phyloP scores from a whole-genome alignment of 2,888 invertebrate genomes.

The Dryococelus australis region DNA sequence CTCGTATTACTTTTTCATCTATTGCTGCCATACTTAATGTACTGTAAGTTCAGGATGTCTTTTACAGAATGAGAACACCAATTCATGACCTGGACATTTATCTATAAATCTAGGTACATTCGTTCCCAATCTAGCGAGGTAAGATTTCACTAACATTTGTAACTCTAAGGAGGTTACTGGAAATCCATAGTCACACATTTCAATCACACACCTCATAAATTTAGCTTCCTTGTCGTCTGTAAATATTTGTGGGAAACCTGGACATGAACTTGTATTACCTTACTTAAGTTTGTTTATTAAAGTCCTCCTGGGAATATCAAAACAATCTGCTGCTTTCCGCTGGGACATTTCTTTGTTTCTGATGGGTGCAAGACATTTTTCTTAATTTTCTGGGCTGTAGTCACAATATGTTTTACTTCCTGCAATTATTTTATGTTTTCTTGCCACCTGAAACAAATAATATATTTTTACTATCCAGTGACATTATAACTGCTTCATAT shows the following conservation, averaged over 20 bases:
- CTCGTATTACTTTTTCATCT: constrained; percentile 42
- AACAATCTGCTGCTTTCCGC: no score
- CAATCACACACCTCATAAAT: constrained; percentile 47
- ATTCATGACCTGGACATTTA: constrained; percentile 46
- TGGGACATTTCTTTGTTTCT: neutral
- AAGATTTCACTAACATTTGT: constrained; percentile 44
- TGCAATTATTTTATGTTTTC: neutral
- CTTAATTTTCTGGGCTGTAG: neutral
- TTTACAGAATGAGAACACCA: constrained; percentile 46
- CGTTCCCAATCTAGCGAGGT: constrained; percentile 43
- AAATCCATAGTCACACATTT: constrained; percentile 49
- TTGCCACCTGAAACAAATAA: neutral
- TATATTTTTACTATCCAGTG: no score
- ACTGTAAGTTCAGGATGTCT: constrained; percentile 34
- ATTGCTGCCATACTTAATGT: constrained; percentile 44
- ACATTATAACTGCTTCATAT: neutral
- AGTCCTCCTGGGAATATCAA: constrained; percentile 28
- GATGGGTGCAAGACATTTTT: neutral
- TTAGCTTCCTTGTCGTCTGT: constrained; percentile 47
- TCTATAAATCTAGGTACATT: constrained; percentile 41
- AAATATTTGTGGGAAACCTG: constrained; percentile 39
- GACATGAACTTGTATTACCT: constrained; percentile 34
- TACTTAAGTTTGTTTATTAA: constrained; percentile 43
- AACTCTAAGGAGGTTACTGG: constrained; percentile 46
- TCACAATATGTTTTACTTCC: neutral